Evolutionary conservation across 2,113 vertebrate genomes (phyloP).

Genomic region (Nesogale talazaci): DNA sequence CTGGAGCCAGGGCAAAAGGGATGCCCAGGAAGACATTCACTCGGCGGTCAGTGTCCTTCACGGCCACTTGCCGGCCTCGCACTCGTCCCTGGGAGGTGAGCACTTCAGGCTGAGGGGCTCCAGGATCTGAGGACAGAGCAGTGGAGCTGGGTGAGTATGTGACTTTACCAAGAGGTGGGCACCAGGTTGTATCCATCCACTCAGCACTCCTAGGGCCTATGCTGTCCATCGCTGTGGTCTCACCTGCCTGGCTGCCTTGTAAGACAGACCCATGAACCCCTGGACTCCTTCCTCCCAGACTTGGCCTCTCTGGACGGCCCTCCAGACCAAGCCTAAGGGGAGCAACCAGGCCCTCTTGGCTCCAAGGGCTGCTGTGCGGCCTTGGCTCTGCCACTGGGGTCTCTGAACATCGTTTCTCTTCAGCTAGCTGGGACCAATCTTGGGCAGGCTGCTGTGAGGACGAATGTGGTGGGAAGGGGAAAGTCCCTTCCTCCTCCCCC

Average conservation of each 20-base stretch:
- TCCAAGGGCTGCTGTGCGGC: neutral
- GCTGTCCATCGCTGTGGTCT: no score
- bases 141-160: neutral
- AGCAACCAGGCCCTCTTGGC: neutral
- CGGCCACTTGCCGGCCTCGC: constrained; percentile 85
- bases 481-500: no score
- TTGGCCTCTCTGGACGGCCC: neutral
- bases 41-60: constrained; percentile 86
- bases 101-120: constrained; percentile 27
- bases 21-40: constrained; percentile 90
- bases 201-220: neutral
- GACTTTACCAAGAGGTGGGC: neutral
- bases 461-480: no score
- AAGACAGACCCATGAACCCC: neutral
- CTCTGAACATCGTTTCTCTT: neutral
- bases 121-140: neutral
- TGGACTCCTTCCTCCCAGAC: neutral
- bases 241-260: neutral
- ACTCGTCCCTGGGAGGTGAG: constrained; percentile 81
- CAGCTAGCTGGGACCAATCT: neutral
- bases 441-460: neutral
- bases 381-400: neutral
- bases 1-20: constrained; percentile 90
- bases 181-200: neutral
- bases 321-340: neutral